phyloP scores from a whole-genome alignment of 2,113 vertebrate genomes.

The Ancistrus triradiatus region DNA sequence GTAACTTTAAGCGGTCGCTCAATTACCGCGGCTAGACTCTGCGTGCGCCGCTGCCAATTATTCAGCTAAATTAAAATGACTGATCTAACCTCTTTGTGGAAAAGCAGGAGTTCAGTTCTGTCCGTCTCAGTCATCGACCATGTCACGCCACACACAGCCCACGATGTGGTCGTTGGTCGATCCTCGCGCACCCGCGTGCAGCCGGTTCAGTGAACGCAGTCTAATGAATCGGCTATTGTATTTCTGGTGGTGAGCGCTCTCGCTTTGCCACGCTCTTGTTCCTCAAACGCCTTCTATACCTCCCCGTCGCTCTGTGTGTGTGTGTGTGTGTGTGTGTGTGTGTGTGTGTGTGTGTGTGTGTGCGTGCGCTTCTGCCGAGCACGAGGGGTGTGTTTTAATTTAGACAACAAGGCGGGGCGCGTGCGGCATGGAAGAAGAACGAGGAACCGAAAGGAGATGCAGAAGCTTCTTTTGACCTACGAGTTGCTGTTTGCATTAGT shows the following conservation, averaged over 20 bases:
- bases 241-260: not conserved
- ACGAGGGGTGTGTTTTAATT: constrained; percentile 64
- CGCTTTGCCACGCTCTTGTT: no score
- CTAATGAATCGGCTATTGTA: no score
- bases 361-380: constrained; percentile 2
- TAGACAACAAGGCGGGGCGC: constrained; percentile 42
- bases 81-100: constrained; percentile 62
- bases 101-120: constrained; percentile 65
- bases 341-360: no score
- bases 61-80: not conserved
- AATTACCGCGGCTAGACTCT: no score
- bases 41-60: no score
- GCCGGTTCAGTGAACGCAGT: not conserved
- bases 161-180: constrained; percentile 44
- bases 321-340: constrained; percentile 32
- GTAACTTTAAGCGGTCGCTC: no score
- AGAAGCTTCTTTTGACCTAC: no score
- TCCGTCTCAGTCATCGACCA: constrained; percentile 58
- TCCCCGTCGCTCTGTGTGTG: constrained; percentile 31
- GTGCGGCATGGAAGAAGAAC: not conserved
- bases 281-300: constrained; percentile 13
- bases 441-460: not conserved
- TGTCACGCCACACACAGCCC: constrained; percentile 61
- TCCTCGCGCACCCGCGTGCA: constrained; percentile 19
- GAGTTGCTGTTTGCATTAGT: no score